Base-by-base conservation (phyloP, 2,888 invertebrate species). In the Zootermopsis nevadensis region DNA sequence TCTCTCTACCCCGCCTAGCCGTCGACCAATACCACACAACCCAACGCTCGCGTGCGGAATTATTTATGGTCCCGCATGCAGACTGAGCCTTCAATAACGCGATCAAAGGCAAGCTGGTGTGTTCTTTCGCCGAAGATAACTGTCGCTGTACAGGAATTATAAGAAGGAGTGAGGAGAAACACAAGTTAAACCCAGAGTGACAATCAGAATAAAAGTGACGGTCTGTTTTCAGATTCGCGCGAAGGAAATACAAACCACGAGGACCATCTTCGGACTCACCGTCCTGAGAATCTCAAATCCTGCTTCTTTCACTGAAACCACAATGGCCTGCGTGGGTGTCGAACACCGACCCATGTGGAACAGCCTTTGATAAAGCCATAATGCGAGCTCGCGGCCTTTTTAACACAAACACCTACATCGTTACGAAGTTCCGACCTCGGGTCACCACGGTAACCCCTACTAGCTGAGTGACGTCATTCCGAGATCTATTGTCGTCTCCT, bases 361-460 rank as follows among this genome's bases (percentile, higher is more conserved):
- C n/a, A n/a, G n/a, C n/a, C n/a, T n/a, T n/a, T n/a, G n/a, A n/a
- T n/a, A n/a, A n/a, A n/a, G n/a, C n/a, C n/a, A n/a, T n/a, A n/a
- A n/a, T n/a, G n/a, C n/a, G n/a, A n/a, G n/a, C n/a, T n/a, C n/a
- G n/a, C n/a, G n/a, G n/a, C n/a, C n/a, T n/a, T n/a, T n/a, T n/a
- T n/a, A n/a, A n/a, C n/a, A n/a, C n/a, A n/a, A n/a, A n/a, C n/a
- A n/a, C n/a, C n/a, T n/a, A n/a, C n/a, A 10, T 38, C 10, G 38
- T 38, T 38, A 10, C 38, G 38, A 10, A 10, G 53, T 15, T 74
- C 4, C 38, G 74, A 74, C 69, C 31, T 33, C 27, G 33, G 7
- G 15, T 74, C 74, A 74, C 38, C 74, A 38, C 38, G 7, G 74
- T 19, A 31, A 72, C 72, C 72, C 72, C 35, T 33, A 24, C 33